Evolutionary conservation across 2,888 invertebrate genomes (phyloP), one percentile per base, ranked within the genome.

Genomic region (Lasioglossum zephyrum): DNA sequence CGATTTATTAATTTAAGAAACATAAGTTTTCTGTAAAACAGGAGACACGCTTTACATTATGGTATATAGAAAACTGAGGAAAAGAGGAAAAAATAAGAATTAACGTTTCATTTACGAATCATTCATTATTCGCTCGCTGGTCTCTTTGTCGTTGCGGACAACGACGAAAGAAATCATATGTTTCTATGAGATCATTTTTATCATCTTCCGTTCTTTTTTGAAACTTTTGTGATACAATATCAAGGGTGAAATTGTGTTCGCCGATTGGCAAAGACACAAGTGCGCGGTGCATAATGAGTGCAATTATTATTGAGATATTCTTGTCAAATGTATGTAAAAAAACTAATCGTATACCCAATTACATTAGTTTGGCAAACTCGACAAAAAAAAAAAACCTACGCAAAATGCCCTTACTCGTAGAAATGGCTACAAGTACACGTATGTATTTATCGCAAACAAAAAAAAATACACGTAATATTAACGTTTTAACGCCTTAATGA

Each of bases 201-300:
- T 82, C 79, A 88, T 73, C 82, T 84, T 87, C 82, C 73, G 79
- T 84, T 87, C 1, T 31, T 31, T 84, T 80, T 82, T 81, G 39
- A 63, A 85, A 89, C 84, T 91, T 89, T 91, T 88, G 90, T 91
- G 90, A 91, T 91, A 91, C 77, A 91, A 36, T 91, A 91, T 79
- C 70, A 78, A 78, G 84, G 84, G 70, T 77, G 81, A 89, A 80
- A 87, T 83, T 85, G 81, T 84, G 77, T 91, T 87, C 86, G 90
- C 83, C 77, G 36, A 47, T 74, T 82, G 36, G 87, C 87, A 75
- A 82, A 80, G 85, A 81, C 82, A 81, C 82, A 82, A 83, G 75
- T 66, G 82, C 77, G 85, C 79, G 85, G 84, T 90, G 89, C 85
- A 90, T 89, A 84, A 81, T 72, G 89, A 90, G 84, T 90, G 89